Conservation (phyloP, 2,888 invertebrate species). For the Cerastis leucographa region DNA sequence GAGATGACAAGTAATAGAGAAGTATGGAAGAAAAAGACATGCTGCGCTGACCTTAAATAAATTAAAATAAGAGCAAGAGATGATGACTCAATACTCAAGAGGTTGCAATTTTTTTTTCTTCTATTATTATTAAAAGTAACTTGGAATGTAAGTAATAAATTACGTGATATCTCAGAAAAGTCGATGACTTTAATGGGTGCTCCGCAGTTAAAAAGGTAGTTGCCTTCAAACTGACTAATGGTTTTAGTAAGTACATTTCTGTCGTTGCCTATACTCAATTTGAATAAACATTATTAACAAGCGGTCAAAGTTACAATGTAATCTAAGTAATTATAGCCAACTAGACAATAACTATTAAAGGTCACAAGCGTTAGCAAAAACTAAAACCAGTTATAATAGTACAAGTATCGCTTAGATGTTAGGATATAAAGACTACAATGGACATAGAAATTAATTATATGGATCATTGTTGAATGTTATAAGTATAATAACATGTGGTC, state of each 20-base stretch:
- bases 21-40: too few species aligned
- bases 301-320: not conserved
- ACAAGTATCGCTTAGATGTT: not conserved
- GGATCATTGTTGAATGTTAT: slow-evolving; percentile 57
- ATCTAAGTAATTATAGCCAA: too few species aligned
- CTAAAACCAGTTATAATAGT: not conserved
- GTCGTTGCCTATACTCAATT: too few species aligned
- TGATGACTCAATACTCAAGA: too few species aligned
- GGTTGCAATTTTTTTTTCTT: not conserved
- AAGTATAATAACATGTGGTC: slow-evolving; percentile 13
- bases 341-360: not conserved
- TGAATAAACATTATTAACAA: not conserved
- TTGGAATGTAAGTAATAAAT: not conserved
- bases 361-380: not conserved
- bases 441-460: slow-evolving; percentile 16
- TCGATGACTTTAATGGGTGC: not conserved
- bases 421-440: slow-evolving; percentile 2
- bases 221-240: too few species aligned
- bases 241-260: too few species aligned
- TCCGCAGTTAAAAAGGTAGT: not conserved
- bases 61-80: too few species aligned
- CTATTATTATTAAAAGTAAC: not conserved
- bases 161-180: not conserved
- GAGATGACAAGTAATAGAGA: too few species aligned
- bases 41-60: too few species aligned